These are phyloP conservation scores for Phrynocephalus forsythii DNA, from an alignment of 2,797 vertebrate genomes.

Conservation along the genomic window DNA sequence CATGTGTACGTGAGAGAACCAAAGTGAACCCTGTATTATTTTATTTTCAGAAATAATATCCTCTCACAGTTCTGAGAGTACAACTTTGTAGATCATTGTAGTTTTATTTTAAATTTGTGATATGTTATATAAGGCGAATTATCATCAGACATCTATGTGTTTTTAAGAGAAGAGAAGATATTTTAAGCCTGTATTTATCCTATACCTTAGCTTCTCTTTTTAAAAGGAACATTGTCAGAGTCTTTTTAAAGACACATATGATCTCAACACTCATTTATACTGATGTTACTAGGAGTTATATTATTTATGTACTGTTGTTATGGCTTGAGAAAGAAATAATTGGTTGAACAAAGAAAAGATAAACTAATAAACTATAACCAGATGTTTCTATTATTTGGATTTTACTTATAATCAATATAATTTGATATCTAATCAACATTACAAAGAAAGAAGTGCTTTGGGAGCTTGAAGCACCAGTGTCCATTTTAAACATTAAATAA, in stretches of 20 bases:
- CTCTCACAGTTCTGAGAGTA: constrained; percentile 31
- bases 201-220: constrained; percentile 7
- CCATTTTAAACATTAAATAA: constrained; percentile 20
- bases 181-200: constrained; percentile 44
- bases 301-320: constrained; percentile 36
- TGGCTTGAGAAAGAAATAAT: constrained; percentile 20
- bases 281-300: constrained; percentile 25
- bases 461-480: neutral
- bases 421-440: constrained; percentile 22
- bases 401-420: constrained; percentile 9
- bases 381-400: constrained; percentile 16
- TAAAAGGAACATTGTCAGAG: constrained; percentile 29
- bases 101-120: neutral
- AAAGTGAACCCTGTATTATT: constrained; percentile 40
- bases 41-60: constrained; percentile 43
- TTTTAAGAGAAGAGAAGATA: constrained; percentile 16
- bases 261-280: constrained; percentile 18
- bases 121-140: neutral
- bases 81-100: neutral
- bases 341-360: constrained; percentile 54
- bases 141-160: constrained; percentile 24
- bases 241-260: constrained; percentile 23
- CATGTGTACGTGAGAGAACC: constrained; percentile 37
- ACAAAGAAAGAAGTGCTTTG: constrained; percentile 16
- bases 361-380: constrained; percentile 4